Percentiles rank a stretch among this genome's conserved stretches.
These are phyloP conservation scores for Scaptomyza montana DNA, from an alignment of 1,140 invertebrate species.

Conservation along the genomic window DNA sequence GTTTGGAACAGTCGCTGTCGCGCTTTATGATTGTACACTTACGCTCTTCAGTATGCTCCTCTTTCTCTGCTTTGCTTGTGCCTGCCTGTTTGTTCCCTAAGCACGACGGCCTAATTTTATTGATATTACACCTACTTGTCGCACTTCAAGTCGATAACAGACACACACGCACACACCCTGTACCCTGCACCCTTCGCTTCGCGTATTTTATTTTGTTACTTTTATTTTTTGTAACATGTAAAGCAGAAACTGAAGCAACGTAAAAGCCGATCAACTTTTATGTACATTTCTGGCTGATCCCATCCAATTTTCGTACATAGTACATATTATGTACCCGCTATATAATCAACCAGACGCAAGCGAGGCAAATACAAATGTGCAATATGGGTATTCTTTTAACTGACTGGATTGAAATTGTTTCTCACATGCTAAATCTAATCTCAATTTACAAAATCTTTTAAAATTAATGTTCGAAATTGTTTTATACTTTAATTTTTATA, in stretches of 20 bases:
- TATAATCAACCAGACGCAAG: conserved; percentile 24
- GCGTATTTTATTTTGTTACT: conserved; percentile 34
- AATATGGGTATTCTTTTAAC: conserved; percentile 5
- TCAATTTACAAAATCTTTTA: too few relatives aligned
- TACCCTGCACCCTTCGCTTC: too few relatives aligned
- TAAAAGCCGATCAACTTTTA: conserved; percentile 33
- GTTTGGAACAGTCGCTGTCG: conserved; percentile 63
- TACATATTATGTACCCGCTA: too few relatives aligned
- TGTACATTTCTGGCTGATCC: conserved; percentile 19
- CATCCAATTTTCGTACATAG: conserved; percentile 47
- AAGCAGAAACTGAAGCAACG: background rate
- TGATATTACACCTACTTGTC: conserved; percentile 78
- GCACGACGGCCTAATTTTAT: conserved; percentile 74
- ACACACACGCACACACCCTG: background rate
- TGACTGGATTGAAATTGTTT: conserved; percentile 15
- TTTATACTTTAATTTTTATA: too few relatives aligned
- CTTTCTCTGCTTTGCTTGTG: background rate
- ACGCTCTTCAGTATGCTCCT: background rate
- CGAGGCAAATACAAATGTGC: conserved; percentile 6
- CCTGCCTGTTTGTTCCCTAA: too few relatives aligned
- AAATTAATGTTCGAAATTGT: background rate
- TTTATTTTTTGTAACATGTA: conserved; percentile 29
- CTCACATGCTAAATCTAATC: background rate
- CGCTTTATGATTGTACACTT: conserved; percentile 62
- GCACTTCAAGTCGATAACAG: conserved; percentile 28